Evolutionary conservation across 2,113 vertebrate genomes (phyloP).

Genomic region (Kryptolebias marmoratus): DNA sequence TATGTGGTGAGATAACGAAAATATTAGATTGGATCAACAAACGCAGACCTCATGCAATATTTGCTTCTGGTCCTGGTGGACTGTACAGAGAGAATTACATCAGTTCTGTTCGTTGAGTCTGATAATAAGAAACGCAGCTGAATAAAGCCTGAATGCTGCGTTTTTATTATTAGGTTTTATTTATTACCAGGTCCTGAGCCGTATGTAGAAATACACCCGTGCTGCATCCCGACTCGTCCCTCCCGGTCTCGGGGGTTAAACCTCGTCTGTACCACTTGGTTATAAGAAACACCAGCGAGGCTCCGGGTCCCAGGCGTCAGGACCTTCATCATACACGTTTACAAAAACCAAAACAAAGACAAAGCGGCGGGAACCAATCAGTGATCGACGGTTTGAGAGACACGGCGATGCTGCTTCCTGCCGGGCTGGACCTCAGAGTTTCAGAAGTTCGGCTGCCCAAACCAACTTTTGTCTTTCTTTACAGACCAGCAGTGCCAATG

Average conservation of each 20-base stretch:
- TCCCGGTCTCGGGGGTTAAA: slow-evolving; percentile 15
- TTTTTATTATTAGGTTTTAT: not conserved
- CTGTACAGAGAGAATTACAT: too few species aligned
- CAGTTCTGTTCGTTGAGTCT: too few species aligned
- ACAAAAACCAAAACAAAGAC: slow-evolving; percentile 27
- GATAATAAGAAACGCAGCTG: too few species aligned
- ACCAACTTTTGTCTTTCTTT: slow-evolving; percentile 41
- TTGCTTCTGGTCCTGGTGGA: too few species aligned
- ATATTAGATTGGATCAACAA: too few species aligned
- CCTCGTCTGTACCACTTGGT: not conserved
- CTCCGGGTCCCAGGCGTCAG: slow-evolving; percentile 20
- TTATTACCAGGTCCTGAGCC: too few species aligned
- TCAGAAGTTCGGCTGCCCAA: slow-evolving; percentile 24
- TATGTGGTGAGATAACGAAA: too few species aligned
- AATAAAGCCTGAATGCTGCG: not conserved
- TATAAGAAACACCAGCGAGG: not conserved
- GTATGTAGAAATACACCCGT: not conserved
- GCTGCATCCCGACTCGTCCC: slow-evolving; percentile 24
- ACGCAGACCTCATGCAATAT: too few species aligned
- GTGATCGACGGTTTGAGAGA: slow-evolving; percentile 37
- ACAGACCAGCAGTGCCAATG: slow-evolving; percentile 59
- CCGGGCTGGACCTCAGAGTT: slow-evolving; percentile 29
- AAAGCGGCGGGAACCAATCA: slow-evolving; percentile 43
- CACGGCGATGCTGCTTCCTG: slow-evolving; percentile 35
- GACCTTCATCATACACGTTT: slow-evolving; percentile 53